Evolutionary conservation across 1,140 invertebrate genomes (phyloP).

Genomic region (Spodoptera frugiperda): DNA sequence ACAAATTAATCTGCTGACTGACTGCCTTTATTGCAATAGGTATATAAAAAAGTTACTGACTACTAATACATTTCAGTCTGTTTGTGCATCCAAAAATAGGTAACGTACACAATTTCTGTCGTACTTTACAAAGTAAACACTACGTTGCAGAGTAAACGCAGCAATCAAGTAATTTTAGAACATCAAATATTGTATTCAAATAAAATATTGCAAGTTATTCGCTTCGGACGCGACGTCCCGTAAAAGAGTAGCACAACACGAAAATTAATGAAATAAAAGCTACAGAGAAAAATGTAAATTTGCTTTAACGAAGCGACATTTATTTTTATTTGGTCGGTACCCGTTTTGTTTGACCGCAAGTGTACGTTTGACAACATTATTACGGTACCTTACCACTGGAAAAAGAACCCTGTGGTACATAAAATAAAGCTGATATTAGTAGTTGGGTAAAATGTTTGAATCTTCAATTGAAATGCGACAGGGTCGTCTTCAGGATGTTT

Average conservation of each 20-base stretch:
- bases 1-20: no score
- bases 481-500: constrained; percentile 51
- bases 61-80: no score
- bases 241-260: constrained; percentile 46
- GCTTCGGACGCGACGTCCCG: constrained; percentile 5
- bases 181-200: constrained; percentile 14
- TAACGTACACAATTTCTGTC: no score
- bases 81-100: no score
- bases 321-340: constrained; percentile 67
- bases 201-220: constrained; percentile 24
- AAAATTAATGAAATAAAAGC: constrained; percentile 64
- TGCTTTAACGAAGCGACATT: constrained; percentile 71
- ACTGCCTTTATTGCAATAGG: no score
- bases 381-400: constrained; percentile 1
- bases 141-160: background rate
- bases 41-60: no score
- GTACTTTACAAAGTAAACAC: no score
- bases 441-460: constrained; percentile 27
- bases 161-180: constrained; percentile 13
- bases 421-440: background rate
- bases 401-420: constrained; percentile 46
- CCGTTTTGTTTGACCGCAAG: constrained; percentile 62
- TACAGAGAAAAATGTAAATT: constrained; percentile 73
- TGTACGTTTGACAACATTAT: constrained; percentile 49
- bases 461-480: constrained; percentile 36